These are phyloP conservation scores for Eupristina koningsbergeri DNA, from an alignment of 1,140 invertebrate genomes.

Conservation along the genomic window DNA sequence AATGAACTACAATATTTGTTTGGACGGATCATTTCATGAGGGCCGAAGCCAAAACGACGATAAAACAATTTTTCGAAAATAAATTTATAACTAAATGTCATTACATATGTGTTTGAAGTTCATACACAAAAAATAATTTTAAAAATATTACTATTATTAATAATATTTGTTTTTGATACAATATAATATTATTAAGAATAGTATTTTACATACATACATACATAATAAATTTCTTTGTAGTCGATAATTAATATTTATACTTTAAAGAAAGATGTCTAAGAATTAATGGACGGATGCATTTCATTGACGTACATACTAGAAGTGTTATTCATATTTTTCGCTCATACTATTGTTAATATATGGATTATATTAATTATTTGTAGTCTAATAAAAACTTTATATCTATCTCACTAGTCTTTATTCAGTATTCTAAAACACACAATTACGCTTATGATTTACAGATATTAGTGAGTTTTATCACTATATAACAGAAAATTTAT, in stretches of 20 bases:
- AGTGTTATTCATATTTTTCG: conserved; percentile 56
- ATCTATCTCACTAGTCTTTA: conserved; percentile 9
- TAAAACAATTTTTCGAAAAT: conserved; percentile 36
- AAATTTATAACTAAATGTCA: conserved; percentile 29
- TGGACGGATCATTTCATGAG: conserved; percentile 50
- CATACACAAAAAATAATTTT: conserved; percentile 21
- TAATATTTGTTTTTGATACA: conserved; percentile 9
- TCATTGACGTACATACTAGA: conserved; percentile 52
- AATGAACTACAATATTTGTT: conserved; percentile 44
- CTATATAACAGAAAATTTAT: background rate
- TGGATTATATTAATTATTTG: background rate
- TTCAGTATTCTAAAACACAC: conserved; percentile 4
- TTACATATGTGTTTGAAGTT: conserved; percentile 2
- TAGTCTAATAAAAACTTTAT: background rate
- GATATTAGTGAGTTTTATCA: background rate
- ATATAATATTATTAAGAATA: conserved; percentile 30
- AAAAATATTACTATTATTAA: conserved; percentile 14
- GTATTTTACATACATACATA: background rate
- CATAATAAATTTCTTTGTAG: conserved; percentile 46
- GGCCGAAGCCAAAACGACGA: conserved; percentile 29
- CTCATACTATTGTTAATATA: too few species aligned
- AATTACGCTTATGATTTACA: background rate
- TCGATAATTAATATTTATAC: conserved; percentile 56
- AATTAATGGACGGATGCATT: conserved; percentile 68
- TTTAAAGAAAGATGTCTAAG: conserved; percentile 61